phyloP scores from a whole-genome alignment of 2,888 invertebrate genomes.

The Apocheima hispidaria region DNA sequence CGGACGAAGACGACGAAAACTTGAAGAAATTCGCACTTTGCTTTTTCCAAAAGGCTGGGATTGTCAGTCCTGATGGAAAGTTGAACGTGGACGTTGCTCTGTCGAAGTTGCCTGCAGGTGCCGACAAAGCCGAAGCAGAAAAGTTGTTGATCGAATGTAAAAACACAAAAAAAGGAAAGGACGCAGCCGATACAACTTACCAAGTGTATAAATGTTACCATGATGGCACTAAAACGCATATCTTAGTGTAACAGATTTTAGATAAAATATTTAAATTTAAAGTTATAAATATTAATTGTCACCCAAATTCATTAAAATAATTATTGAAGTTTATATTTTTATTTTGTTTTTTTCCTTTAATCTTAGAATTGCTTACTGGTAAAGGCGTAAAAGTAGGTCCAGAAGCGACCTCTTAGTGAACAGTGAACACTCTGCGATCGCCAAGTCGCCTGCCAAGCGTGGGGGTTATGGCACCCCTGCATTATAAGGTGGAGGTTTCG shows the following conservation, averaged over 20 bases:
- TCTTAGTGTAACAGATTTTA: slow-evolving; percentile 42
- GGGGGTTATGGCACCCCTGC: too few species aligned
- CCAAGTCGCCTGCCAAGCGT: too few species aligned
- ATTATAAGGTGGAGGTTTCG: too few species aligned
- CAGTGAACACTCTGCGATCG: too few species aligned
- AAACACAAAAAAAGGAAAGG: slow-evolving; percentile 66
- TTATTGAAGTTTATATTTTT: background rate
- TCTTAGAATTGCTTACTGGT: too few species aligned
- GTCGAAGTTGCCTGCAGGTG: slow-evolving; percentile 69
- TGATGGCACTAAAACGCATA: slow-evolving; percentile 67
- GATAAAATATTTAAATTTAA: slow-evolving; percentile 19
- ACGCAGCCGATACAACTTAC: slow-evolving; percentile 71
- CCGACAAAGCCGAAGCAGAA: slow-evolving; percentile 66
- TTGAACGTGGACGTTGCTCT: slow-evolving; percentile 74
- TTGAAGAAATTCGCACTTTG: slow-evolving; percentile 79
- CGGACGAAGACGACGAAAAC: slow-evolving; percentile 73
- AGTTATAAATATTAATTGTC: too few species aligned
- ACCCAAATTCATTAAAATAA: slow-evolving; percentile 9
- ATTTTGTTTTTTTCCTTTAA: too few species aligned
- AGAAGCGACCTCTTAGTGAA: too few species aligned
- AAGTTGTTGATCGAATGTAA: slow-evolving; percentile 75
- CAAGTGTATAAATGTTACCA: slow-evolving; percentile 79
- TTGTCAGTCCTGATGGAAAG: slow-evolving; percentile 66
- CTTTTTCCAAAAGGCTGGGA: slow-evolving; percentile 76
- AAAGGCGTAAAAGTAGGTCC: too few species aligned